phyloP scores from a whole-genome alignment of 2,888 invertebrate genomes.

The Dyspetes luteomarginatus region DNA sequence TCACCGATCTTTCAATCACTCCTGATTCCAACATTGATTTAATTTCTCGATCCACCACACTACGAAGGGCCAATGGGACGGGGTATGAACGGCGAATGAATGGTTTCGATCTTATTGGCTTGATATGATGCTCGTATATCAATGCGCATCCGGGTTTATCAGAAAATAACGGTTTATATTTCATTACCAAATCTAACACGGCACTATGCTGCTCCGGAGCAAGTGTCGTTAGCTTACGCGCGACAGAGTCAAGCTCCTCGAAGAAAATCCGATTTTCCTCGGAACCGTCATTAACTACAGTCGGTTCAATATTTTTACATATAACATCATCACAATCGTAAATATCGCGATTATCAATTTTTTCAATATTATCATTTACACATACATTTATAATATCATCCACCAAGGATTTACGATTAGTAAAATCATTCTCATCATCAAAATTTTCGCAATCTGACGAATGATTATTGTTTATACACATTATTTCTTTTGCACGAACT shows the following conservation, averaged over 20 bases:
- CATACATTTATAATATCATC: not conserved
- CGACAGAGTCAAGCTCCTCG: too few species aligned
- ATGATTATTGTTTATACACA: not conserved
- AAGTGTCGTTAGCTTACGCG: conserved; percentile 7
- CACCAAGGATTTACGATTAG: not conserved
- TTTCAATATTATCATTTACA: not conserved
- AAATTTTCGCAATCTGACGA: not conserved
- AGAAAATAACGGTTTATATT: conserved; percentile 20
- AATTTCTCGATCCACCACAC: conserved; percentile 69
- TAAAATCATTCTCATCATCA: not conserved
- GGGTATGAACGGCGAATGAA: conserved; percentile 71
- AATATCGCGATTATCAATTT: not conserved
- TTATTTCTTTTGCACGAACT: not conserved
- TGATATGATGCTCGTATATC: conserved; percentile 22
- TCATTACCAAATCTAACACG: conserved; percentile 2
- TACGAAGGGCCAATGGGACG: conserved; percentile 71
- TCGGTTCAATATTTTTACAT: not conserved
- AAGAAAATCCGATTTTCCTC: not conserved
- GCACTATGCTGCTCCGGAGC: not conserved
- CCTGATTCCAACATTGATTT: too few species aligned
- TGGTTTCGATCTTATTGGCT: conserved; percentile 62
- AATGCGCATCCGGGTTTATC: not conserved
- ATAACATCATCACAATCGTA: not conserved
- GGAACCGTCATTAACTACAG: not conserved
- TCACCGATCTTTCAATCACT: conserved; percentile 72